Evolutionary conservation across 2,797 vertebrate species (phyloP).

Genomic region (Girardinus metallicus): DNA sequence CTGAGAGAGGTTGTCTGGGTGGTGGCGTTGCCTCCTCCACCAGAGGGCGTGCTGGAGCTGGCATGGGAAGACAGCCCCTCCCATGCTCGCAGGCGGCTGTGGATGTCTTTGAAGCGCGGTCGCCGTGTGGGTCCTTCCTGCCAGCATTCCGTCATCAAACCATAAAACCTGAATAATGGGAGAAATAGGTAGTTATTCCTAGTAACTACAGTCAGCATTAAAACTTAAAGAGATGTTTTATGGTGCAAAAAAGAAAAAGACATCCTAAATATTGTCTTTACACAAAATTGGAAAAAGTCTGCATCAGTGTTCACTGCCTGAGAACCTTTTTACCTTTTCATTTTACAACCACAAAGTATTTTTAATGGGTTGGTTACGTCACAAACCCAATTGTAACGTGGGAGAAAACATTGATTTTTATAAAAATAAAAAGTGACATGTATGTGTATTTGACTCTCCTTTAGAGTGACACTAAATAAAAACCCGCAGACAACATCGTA

Average conservation of each 20-base stretch:
- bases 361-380: not conserved
- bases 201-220: not conserved
- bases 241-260: not conserved
- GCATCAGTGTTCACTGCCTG: not conserved
- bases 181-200: constrained; percentile 1
- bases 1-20: constrained; percentile 98
- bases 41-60: constrained; percentile 95
- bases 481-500: not conserved
- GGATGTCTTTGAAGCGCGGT: constrained; percentile 95
- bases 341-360: not conserved
- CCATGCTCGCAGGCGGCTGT: constrained; percentile 91
- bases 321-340: not conserved
- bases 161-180: constrained; percentile 83
- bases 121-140: constrained; percentile 92
- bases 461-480: not conserved
- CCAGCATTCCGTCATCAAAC: constrained; percentile 98
- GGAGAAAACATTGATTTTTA: not conserved
- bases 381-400: not conserved
- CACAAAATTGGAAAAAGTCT: not conserved
- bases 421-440: not conserved
- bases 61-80: constrained; percentile 95
- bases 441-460: not conserved
- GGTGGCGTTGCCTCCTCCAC: constrained; percentile 96
- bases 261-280: not conserved
- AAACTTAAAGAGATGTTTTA: not conserved